Base-by-base conservation (phyloP, 2,888 invertebrate species). In the Philhelius pedissequus region DNA sequence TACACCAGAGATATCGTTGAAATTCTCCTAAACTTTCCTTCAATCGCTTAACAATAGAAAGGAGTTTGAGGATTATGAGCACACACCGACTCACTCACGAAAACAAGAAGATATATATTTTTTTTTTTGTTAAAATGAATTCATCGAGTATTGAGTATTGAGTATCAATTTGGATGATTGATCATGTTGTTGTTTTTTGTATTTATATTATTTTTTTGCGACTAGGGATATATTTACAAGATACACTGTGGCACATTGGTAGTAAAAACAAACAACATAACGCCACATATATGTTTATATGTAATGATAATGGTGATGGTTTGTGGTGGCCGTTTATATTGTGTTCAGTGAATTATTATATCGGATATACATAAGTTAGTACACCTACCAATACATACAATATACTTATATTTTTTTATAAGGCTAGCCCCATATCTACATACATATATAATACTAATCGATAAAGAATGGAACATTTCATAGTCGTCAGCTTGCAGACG, bases 111-210 rank as follows among this genome's bases (percentile, higher is more conserved):
- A 81, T 76, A 70, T 56, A 35, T 35, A 45, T 73, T 68, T 32
- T 52, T 35, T 38, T 15, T 48, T 48, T 43, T 79, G 60, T 35
- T 52, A 35, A 68, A 82, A 77, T 68, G 54, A 78, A 82, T 82
- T 82, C 45, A 18, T 48, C 68, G 77, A n/a, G n/a, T n/a, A n/a
- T n/a, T n/a, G n/a, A n/a, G n/a, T 73, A 82, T 82, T 82, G 77
- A 82, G 82, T 82, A 82, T 73, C 82, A 77, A 73, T 77, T 82
- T 77, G 68, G 73, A 35, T 82, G 82, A 82, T 82, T 82, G 82
- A 82, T 82, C 73, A 48, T 82, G 62, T 68, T 66, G 77, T 62
- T 58, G 25, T 40, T 60, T 38, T 60, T 60, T 20, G n/a, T 60
- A n/a, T n/a, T n/a, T n/a, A n/a, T 11, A n/a, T 50, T 75, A 11